Evolutionary conservation across 2,797 vertebrate genomes (phyloP).

Genomic region (Acrocephalus scirpaceus): DNA sequence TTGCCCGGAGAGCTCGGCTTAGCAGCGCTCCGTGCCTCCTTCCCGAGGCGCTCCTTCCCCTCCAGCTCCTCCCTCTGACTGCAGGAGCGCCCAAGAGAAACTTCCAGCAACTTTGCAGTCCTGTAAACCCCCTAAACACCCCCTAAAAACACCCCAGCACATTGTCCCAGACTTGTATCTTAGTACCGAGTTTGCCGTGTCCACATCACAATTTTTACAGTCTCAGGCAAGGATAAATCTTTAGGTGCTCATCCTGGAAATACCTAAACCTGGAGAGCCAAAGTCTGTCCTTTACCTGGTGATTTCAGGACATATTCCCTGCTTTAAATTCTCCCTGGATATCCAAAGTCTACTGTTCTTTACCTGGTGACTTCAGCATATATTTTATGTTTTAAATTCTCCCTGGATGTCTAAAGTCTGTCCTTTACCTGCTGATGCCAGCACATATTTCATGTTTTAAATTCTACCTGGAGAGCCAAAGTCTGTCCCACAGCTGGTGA

Average conservation of each 20-base stretch:
- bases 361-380: no score
- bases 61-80: not conserved
- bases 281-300: not conserved
- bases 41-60: not conserved
- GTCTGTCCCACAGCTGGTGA: no score
- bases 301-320: not conserved
- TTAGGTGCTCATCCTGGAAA: not conserved
- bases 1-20: not conserved
- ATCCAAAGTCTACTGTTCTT: no score
- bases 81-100: not conserved
- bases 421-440: no score
- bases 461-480: no score
- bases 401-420: no score
- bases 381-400: no score
- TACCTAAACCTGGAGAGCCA: not conserved
- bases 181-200: not conserved
- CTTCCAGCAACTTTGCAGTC: not conserved
- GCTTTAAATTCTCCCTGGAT: no score
- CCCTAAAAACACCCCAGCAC: not conserved
- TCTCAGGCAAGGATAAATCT: not conserved
- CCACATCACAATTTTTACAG: fast-evolving
- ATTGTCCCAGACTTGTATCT: fast-evolving
- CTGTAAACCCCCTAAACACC: not conserved
- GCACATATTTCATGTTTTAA: no score
- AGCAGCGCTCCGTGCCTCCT: not conserved